Percentiles rank a stretch among this genome's conserved stretches.
Conservation (phyloP, 2,888 invertebrate species). For the Boloria selene region DNA sequence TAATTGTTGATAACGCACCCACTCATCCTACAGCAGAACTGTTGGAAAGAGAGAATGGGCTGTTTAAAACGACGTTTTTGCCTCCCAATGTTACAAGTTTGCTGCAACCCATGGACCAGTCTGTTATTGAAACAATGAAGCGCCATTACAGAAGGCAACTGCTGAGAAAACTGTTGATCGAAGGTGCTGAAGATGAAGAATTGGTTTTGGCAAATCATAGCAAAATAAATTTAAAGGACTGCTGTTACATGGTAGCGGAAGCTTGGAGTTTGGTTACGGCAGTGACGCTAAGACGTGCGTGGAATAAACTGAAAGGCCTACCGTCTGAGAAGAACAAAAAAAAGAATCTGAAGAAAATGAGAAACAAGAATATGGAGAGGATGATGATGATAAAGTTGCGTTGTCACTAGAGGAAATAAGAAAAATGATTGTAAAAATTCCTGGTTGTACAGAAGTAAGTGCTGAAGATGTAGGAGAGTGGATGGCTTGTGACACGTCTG, state of each 20-base stretch:
- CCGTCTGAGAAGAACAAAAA: conserved; percentile 38
- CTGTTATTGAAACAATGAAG: conserved; percentile 40
- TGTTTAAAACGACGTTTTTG: conserved; percentile 40
- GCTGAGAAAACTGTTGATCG: conserved; percentile 35
- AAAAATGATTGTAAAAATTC: conserved; percentile 28
- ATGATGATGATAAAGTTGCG: conserved; percentile 29
- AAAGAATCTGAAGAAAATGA: conserved; percentile 37
- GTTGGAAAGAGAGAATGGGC: conserved; percentile 32
- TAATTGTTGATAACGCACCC: conserved; percentile 38
- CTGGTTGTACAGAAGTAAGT: conserved; percentile 24
- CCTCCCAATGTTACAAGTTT: conserved; percentile 40
- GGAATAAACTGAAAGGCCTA: conserved; percentile 38
- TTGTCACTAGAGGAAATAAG: conserved; percentile 38
- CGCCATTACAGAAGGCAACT: conserved; percentile 41
- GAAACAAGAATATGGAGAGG: conserved; percentile 29
- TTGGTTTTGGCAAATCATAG: conserved; percentile 27
- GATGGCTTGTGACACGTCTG: conserved; percentile 23
- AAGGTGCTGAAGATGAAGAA: conserved; percentile 37
- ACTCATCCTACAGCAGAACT: conserved; percentile 19
- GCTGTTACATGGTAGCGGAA: conserved; percentile 41
- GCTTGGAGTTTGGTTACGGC: conserved; percentile 39
- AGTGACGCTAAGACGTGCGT: conserved; percentile 41
- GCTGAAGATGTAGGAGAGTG: conserved; percentile 24
- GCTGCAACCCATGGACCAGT: conserved; percentile 42
- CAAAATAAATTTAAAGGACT: conserved; percentile 38